Conservation (phyloP, 2,797 vertebrate species). For the Gymnothorax javanicus region DNA sequence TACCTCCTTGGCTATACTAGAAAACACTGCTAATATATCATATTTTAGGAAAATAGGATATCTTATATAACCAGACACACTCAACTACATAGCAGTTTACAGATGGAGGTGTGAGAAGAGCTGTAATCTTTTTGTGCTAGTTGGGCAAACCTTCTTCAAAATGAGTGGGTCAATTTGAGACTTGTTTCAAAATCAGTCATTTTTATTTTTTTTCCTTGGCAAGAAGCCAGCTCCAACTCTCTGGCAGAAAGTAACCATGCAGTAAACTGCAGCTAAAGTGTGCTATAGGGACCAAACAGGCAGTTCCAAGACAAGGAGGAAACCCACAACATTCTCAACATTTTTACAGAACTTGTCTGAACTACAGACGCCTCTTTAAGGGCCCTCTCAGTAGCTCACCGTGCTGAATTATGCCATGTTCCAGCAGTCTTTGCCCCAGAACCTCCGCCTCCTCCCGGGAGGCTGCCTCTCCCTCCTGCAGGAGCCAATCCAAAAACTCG, state of each 20-base stretch:
- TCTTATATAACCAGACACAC: background rate
- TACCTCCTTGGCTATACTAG: background rate
- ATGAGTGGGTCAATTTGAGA: background rate
- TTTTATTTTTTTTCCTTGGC: background rate
- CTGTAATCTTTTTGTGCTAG: background rate
- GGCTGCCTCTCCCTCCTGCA: conserved; percentile 87
- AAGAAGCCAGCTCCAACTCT: background rate
- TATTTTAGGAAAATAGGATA: background rate
- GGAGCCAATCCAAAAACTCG: conserved; percentile 89
- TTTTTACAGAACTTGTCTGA: background rate
- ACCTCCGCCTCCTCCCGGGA: conserved; percentile 83
- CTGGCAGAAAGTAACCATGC: background rate
- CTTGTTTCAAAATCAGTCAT: background rate
- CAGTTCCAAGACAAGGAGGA: background rate
- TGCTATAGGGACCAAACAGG: background rate
- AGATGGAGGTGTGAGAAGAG: background rate
- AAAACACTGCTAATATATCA: background rate
- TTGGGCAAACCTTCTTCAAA: background rate
- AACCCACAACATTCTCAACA: background rate
- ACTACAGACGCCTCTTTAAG: background rate
- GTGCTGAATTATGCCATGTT: conserved; percentile 93
- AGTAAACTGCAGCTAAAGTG: background rate
- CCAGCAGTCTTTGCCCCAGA: conserved; percentile 86
- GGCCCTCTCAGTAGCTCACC: conserved; percentile 73
- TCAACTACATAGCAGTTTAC: background rate